Evolutionary conservation across 2,888 invertebrate genomes (phyloP).

Genomic region (Amorpha juglandis): DNA sequence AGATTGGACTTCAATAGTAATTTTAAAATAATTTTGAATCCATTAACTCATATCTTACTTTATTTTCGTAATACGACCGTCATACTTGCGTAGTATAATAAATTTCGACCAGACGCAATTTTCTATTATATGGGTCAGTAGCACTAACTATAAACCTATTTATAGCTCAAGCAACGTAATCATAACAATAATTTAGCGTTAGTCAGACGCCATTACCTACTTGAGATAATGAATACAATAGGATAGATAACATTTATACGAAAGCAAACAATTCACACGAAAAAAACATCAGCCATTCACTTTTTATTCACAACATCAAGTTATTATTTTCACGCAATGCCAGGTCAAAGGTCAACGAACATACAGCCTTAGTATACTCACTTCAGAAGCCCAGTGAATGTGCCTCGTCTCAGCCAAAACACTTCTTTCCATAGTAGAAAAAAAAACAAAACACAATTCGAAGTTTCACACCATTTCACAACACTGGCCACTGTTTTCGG

Average conservation of each 20-base stretch:
- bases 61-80: neutral
- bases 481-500: conserved; percentile 41
- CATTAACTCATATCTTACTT: no score
- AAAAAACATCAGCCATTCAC: conserved; percentile 27
- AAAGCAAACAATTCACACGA: conserved; percentile 9
- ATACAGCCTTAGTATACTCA: conserved; percentile 55
- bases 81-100: conserved; percentile 3
- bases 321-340: conserved; percentile 14
- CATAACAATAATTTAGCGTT: conserved; percentile 11
- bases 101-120: conserved; percentile 5
- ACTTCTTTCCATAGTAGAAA: conserved; percentile 76
- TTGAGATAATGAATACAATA: conserved; percentile 26
- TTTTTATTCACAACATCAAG: conserved; percentile 24
- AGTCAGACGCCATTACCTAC: conserved; percentile 1
- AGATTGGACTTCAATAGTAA: no score
- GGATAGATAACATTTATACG: conserved; percentile 23
- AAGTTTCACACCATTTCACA: conserved; percentile 75
- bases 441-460: conserved; percentile 50
- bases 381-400: conserved; percentile 79
- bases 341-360: conserved; percentile 46
- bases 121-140: conserved; percentile 16
- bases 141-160: conserved; percentile 6
- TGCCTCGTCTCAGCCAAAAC: conserved; percentile 73
- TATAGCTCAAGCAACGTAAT: neutral
- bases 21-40: no score